Conservation (phyloP, 37 sponge, comb jelly and placozoan species). For the Eunapius fragilis region DNA sequence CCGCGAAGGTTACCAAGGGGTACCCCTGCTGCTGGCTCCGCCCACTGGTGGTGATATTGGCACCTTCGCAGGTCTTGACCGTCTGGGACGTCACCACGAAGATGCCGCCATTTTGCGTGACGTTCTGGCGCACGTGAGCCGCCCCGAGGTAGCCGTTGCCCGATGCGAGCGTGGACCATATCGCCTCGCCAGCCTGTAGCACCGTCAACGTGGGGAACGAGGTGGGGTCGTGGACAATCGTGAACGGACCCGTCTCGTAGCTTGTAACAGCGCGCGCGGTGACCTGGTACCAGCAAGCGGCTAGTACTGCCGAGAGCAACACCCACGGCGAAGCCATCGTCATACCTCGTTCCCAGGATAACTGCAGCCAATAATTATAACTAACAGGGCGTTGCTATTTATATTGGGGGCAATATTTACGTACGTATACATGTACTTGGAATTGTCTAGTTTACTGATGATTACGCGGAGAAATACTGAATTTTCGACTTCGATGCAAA, state of each 20-base stretch:
- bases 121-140: slow-evolving; percentile 12
- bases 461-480: too few species aligned
- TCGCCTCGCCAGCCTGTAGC: not conserved
- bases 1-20: slow-evolving; percentile 17
- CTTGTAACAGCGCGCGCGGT: not conserved
- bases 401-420: too few species aligned
- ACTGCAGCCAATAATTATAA: too few species aligned
- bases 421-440: too few species aligned
- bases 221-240: slow-evolving; percentile 26
- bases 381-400: too few species aligned
- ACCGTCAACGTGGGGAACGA: slow-evolving; percentile 6
- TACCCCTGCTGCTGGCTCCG: not conserved
- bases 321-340: too few species aligned
- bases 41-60: not conserved
- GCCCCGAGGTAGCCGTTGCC: slow-evolving; percentile 9
- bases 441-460: too few species aligned
- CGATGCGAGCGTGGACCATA: slow-evolving; percentile 38
- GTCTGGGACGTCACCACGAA: slow-evolving; percentile 12
- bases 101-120: slow-evolving; percentile 41
- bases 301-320: too few species aligned
- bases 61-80: slow-evolving; percentile 9
- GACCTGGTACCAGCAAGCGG: not conserved
- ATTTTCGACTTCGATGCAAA: too few species aligned
- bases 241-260: slow-evolving; percentile 28
- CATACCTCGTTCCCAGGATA: too few species aligned